Evolutionary conservation across 2,888 invertebrate species (phyloP).

Genomic region (Ophioninae sp.): DNA sequence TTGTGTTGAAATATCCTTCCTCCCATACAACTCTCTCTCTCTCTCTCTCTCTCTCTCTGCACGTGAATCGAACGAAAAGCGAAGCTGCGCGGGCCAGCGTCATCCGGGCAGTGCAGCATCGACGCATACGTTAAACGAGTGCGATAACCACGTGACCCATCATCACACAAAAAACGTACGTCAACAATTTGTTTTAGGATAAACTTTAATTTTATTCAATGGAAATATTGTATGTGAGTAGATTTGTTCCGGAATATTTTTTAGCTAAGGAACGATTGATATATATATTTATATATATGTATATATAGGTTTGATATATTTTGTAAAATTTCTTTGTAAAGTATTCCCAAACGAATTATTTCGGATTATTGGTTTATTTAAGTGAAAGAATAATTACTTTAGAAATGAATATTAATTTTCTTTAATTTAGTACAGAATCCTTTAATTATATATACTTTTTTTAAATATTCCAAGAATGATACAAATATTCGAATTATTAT

Average conservation of each 20-base stretch:
- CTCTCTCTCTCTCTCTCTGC: constrained; percentile 12
- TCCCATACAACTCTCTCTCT: constrained; percentile 8
- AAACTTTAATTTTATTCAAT: not conserved
- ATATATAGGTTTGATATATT: not conserved
- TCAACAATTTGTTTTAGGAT: constrained; percentile 1
- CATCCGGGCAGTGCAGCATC: constrained; percentile 23
- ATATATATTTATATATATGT: too few relatives aligned
- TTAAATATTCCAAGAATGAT: too few relatives aligned
- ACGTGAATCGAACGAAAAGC: constrained; percentile 40
- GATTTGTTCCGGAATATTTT: too few relatives aligned
- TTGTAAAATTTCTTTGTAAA: not conserved
- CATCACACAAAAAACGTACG: constrained; percentile 12
- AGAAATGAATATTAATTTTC: too few relatives aligned
- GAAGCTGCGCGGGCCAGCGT: constrained; percentile 20
- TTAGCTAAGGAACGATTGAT: too few relatives aligned
- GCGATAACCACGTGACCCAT: constrained; percentile 39
- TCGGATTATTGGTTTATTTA: too few relatives aligned
- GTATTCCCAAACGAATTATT: too few relatives aligned
- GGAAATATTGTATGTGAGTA: not conserved
- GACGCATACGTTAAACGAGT: constrained; percentile 21
- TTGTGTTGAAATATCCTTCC: constrained; percentile 53
- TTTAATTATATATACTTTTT: too few relatives aligned
- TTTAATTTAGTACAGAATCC: too few relatives aligned
- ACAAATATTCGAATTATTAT: too few relatives aligned
- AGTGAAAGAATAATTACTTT: too few relatives aligned